A percentile compares a stretch with the other conserved stretches of the same genome.
Evolutionary conservation across 2,113 vertebrate species (phyloP).

Genomic region (Balaenoptera acutorostrata): DNA sequence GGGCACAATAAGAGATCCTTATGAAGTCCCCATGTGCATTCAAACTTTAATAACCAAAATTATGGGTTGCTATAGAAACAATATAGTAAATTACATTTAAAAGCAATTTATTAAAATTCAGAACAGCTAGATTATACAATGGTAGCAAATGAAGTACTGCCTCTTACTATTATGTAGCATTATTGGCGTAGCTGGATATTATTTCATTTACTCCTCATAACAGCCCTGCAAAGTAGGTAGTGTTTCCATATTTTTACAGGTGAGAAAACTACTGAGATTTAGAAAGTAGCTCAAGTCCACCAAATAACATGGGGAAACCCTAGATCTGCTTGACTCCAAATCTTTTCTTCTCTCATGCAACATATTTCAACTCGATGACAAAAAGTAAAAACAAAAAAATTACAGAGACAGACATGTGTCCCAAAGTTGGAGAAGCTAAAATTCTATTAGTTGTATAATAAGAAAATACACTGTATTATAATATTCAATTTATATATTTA

Average conservation of each 20-base stretch:
- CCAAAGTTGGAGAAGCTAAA: background rate
- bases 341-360: background rate
- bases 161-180: background rate
- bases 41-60: slow-evolving; percentile 11
- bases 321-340: background rate
- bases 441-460: background rate
- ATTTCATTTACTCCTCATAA: background rate
- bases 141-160: background rate
- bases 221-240: background rate
- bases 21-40: background rate
- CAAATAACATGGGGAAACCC: background rate
- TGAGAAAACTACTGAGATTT: background rate
- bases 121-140: background rate
- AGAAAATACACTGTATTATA: background rate
- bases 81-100: background rate
- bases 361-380: background rate
- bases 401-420: background rate
- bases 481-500: background rate
- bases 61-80: background rate
- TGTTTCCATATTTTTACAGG: background rate
- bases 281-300: background rate
- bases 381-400: background rate
- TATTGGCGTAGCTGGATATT: background rate
- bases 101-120: background rate
- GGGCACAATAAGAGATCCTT: background rate